Conservation (phyloP, 2,113 vertebrate species). For the Sorex fumeus region DNA sequence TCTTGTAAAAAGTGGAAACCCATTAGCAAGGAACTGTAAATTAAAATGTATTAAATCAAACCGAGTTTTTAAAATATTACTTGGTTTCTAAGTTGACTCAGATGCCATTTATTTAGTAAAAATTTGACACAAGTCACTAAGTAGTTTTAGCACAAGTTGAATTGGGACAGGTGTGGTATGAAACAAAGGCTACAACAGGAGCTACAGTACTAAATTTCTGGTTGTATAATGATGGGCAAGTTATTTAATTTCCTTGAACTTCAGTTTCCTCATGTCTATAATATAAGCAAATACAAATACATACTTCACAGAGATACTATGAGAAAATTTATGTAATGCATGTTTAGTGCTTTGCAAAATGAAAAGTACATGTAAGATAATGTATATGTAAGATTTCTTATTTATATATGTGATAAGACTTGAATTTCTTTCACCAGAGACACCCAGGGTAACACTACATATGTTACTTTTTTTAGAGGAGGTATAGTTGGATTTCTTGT, state of each 20-base stretch:
- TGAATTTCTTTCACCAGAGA: slow-evolving; percentile 28
- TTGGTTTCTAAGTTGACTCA: slow-evolving; percentile 36
- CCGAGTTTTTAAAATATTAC: slow-evolving; percentile 22
- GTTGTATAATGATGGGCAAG: background rate
- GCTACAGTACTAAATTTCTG: background rate
- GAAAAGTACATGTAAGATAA: background rate
- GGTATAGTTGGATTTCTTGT: slow-evolving; percentile 2
- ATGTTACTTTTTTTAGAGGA: background rate
- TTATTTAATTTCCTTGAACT: slow-evolving; percentile 42
- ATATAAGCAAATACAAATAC: slow-evolving; percentile 2
- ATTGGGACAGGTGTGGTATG: background rate
- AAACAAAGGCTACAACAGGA: slow-evolving; percentile 28
- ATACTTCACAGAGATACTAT: slow-evolving; percentile 14
- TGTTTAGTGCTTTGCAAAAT: background rate
- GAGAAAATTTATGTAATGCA: slow-evolving; percentile 28
- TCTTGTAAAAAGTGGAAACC: background rate
- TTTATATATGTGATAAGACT: slow-evolving; percentile 11
- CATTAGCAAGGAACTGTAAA: slow-evolving; percentile 45
- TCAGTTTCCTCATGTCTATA: slow-evolving; percentile 33
- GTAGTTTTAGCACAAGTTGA: slow-evolving; percentile 52
- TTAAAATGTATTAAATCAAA: slow-evolving; percentile 41
- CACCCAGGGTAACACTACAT: background rate
- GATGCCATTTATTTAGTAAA: slow-evolving; percentile 32
- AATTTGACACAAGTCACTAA: slow-evolving; percentile 37
- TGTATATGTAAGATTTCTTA: slow-evolving; percentile 46